Evolutionary conservation across 2,888 invertebrate species (phyloP), one percentile per base, ranked within the genome.

Genomic region (Lasius platythorax): DNA sequence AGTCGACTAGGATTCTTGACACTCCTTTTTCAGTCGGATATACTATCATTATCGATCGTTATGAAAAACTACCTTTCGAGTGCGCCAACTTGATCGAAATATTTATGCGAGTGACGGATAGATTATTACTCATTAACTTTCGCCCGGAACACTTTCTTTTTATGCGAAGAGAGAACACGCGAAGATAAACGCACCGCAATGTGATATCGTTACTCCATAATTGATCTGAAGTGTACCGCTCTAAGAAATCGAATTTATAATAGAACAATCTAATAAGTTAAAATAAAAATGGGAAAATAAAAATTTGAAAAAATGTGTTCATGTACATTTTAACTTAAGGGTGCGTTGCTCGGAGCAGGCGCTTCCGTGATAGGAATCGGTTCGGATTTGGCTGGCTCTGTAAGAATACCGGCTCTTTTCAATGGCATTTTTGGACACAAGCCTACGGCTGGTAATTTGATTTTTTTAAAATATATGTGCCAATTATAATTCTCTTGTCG

Each of bases 371-470:
- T 98, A 91, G 98, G 98, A 85, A 95, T 98, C 88, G 97, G 98
- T 4, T 98, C 98, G 0, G 99, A 99, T 95, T 97, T 98, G 90
- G 98, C 97, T 11, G 99, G 99, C 73, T 98, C 98, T 75, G 98
- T 98, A 90, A 96, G 99, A 40, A 95, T 98, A 93, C 99, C 99
- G 0, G 96, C 97, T n/a, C 96, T 97, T 88, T 98, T 97, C 95
- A 98, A 97, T 95, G 98, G 99, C 0, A 95, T 99, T 56, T 98
- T 97, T 95, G 98, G 98, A 0, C 98, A 98, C 94, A 98, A 98
- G 93, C 97, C 98, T 3, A 97, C 98, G 63, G 96, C 97, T 5
- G 96, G 98, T 96, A 93, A 95, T 37, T 46, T 61, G 4, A 40
- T 15, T 18, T 37, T 76, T 53, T 53, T 37, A n/a, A 43, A 15